A percentile compares a stretch with the other conserved stretches of the same genome.
phyloP scores from a whole-genome alignment of 2,888 invertebrate species.

The Pecten maximus region DNA sequence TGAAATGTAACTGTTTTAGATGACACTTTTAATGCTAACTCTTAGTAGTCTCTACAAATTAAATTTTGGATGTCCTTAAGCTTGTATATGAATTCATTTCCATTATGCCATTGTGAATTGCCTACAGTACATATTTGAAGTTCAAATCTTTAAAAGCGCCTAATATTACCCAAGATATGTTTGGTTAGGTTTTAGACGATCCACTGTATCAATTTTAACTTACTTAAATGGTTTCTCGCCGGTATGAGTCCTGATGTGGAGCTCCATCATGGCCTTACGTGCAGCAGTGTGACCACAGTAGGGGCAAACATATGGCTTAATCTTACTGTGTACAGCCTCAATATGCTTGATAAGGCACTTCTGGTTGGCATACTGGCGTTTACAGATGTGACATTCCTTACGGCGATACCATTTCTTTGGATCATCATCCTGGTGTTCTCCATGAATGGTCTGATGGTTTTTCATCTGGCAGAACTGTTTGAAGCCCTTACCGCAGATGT shows the following conservation, averaged over 20 bases:
- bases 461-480: slow-evolving; percentile 91
- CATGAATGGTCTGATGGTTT: slow-evolving; percentile 87
- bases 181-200: not conserved
- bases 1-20: too few species aligned
- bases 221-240: slow-evolving; percentile 89
- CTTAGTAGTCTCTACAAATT: too few species aligned
- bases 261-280: slow-evolving; percentile 86
- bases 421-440: slow-evolving; percentile 55
- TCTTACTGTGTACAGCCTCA: slow-evolving; percentile 86
- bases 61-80: too few species aligned
- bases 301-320: slow-evolving; percentile 87
- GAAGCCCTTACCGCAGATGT: slow-evolving; percentile 89
- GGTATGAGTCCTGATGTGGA: slow-evolving; percentile 89
- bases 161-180: too few species aligned
- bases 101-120: too few species aligned
- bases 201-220: slow-evolving; percentile 54
- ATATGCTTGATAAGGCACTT: slow-evolving; percentile 81
- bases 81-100: too few species aligned
- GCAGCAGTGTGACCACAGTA: slow-evolving; percentile 88
- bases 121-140: too few species aligned
- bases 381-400: slow-evolving; percentile 86
- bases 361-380: slow-evolving; percentile 85
- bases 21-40: too few species aligned
- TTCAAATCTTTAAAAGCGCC: too few species aligned
- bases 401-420: slow-evolving; percentile 73